Evolutionary conservation across 2,113 vertebrate species (phyloP).

Genomic region (Ceyx margarethae): DNA sequence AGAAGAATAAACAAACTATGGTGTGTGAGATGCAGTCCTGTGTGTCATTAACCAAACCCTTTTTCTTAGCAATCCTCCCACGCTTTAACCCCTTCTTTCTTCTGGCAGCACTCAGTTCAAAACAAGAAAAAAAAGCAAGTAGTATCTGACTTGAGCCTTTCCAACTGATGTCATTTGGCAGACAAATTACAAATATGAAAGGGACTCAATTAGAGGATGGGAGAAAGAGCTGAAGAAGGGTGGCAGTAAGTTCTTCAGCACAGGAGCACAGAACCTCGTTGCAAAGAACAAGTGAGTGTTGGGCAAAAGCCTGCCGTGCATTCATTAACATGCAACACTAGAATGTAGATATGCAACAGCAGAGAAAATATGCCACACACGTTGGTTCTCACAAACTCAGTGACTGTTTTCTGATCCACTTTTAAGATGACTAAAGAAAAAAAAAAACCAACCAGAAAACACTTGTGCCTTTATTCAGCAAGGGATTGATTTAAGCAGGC

Average conservation of each 20-base stretch:
- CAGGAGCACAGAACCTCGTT: constrained; percentile 45
- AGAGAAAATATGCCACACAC: constrained; percentile 44
- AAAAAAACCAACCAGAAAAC: neutral
- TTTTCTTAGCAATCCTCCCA: constrained; percentile 63
- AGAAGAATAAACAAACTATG: constrained; percentile 52
- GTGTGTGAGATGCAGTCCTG: constrained; percentile 35
- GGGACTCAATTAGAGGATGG: constrained; percentile 64
- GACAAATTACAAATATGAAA: constrained; percentile 49
- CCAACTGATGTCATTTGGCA: constrained; percentile 47
- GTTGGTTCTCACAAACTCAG: constrained; percentile 31
- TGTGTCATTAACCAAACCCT: constrained; percentile 51
- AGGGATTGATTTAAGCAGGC: neutral
- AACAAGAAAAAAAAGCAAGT: constrained; percentile 41
- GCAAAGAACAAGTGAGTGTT: constrained; percentile 53
- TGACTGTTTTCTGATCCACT: neutral
- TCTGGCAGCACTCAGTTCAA: neutral
- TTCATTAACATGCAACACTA: constrained; percentile 49
- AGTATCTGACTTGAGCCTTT: constrained; percentile 33
- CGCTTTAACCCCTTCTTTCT: constrained; percentile 56
- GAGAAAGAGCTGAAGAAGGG: constrained; percentile 58
- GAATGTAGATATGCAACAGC: neutral
- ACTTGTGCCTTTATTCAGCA: neutral
- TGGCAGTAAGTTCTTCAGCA: constrained; percentile 61
- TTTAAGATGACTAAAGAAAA: neutral
- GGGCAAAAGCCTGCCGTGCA: constrained; percentile 29